Evolutionary conservation across 2,888 invertebrate genomes (phyloP), one percentile per base, ranked within the genome.

Genomic region (Perizoma flavofasciatum): DNA sequence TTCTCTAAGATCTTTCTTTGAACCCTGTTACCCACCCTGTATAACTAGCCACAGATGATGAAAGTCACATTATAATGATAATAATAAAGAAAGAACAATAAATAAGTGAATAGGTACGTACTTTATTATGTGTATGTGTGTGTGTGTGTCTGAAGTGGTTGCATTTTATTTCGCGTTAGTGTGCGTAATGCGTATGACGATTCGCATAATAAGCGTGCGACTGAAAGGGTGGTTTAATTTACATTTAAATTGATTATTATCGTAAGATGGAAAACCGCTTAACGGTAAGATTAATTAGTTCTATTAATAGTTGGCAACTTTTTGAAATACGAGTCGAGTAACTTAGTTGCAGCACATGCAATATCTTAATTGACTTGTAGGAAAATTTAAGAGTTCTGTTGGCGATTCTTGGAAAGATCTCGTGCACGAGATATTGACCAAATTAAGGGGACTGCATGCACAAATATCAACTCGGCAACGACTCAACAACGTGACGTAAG

Each of bases 201-300:
- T 71, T 69, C 79, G 74, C 75, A 70, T 78, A 77, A 79, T 73
- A 77, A 73, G 68, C 69, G 74, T 78, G 79, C 77, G 71, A 66
- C 67, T 22, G 22, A 22, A 73, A 51, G 72, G 74, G 75, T 69
- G 74, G 76, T 77, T 76, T 70, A 77, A 83, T 83, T 81, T 77
- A 77, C 81, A 83, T 82, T 76, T 78, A 78, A 82, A 83, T 83
- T 78, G 77, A 76, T 76, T 71, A 73, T 73, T 71, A 68, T 56
- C 50, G 52, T 65, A 59, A 62, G 68, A 67, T 68, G 72, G 71
- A 74, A 72, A 76, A 72, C 72, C 70, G 69, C 72, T 68, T 63
- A 59, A 47, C 59, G 69, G 57, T 63, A 52, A 62, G 66, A 64
- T 70, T 73, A 65, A 64, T 67, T 65, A 69, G 70, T 67, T 70